Conservation (phyloP, 2,113 vertebrate genomes). For the Chionodraco myersi region DNA sequence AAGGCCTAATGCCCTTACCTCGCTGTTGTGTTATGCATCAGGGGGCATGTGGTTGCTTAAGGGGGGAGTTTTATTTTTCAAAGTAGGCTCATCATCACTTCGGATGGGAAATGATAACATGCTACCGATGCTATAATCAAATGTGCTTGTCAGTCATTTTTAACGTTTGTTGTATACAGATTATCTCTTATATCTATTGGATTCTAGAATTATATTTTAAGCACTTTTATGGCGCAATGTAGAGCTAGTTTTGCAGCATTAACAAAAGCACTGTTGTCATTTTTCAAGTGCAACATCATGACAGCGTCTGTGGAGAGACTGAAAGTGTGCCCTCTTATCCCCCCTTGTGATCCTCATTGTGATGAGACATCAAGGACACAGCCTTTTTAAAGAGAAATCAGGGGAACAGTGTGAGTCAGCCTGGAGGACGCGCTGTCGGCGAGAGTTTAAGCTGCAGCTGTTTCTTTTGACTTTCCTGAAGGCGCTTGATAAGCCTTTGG, state of each 20-base stretch:
- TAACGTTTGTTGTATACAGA: no score
- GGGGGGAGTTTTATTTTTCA: neutral
- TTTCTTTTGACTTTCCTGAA: conserved; percentile 5
- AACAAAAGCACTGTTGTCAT: no score
- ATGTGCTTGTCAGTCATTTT: no score
- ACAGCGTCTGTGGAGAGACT: neutral
- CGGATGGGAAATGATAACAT: no score
- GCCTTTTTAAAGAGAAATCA: neutral
- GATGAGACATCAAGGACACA: neutral
- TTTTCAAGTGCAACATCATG: no score
- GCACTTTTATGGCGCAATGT: neutral
- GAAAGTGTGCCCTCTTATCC: conserved; percentile 14
- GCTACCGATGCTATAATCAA: no score
- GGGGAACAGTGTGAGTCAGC: neutral
- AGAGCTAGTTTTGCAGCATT: neutral
- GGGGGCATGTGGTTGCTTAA: conserved; percentile 5
- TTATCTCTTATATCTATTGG: neutral
- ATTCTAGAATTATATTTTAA: neutral
- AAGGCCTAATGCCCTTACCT: conserved; percentile 24
- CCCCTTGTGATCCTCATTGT: conserved; percentile 12
- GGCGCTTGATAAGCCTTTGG: neutral
- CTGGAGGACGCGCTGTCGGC: neutral
- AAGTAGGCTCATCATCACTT: neutral
- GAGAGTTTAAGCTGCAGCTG: neutral
- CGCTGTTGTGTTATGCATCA: conserved; percentile 1